phyloP scores from a whole-genome alignment of 2,888 invertebrate species.

The Drosophila formosana region DNA sequence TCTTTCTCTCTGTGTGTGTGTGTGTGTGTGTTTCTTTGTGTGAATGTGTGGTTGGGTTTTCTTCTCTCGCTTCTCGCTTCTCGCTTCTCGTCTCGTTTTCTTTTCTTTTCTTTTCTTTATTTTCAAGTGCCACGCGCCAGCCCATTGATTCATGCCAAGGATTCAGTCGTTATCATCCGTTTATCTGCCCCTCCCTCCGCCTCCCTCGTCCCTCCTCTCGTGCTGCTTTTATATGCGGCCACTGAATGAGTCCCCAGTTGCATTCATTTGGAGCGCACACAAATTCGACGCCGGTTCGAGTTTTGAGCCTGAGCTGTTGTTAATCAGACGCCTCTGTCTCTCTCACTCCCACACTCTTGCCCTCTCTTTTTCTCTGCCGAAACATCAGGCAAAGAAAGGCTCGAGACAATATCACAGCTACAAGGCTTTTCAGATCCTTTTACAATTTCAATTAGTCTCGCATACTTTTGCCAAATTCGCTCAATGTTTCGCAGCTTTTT shows the following conservation, averaged over 20 bases:
- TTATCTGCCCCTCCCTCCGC: slow-evolving; percentile 21
- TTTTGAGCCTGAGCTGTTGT: slow-evolving; percentile 22
- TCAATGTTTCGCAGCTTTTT: background rate
- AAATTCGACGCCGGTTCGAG: slow-evolving; percentile 29
- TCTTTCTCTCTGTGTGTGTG: background rate
- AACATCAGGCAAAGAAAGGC: background rate
- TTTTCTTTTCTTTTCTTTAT: slow-evolving; percentile 6
- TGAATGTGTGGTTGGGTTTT: slow-evolving; percentile 18
- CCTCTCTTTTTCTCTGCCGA: background rate
- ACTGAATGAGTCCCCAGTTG: slow-evolving; percentile 65
- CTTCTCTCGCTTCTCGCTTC: slow-evolving; percentile 3
- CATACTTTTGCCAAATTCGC: background rate
- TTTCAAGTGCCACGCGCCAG: slow-evolving; percentile 44
- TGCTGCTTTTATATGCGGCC: slow-evolving; percentile 45
- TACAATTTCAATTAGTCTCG: slow-evolving; percentile 1
- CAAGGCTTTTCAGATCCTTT: background rate
- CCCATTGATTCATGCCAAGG: slow-evolving; percentile 57
- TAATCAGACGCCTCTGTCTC: slow-evolving; percentile 20
- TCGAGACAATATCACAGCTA: background rate
- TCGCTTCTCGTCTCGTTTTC: background rate
- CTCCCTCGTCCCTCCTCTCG: slow-evolving; percentile 7
- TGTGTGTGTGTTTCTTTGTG: slow-evolving; percentile 10
- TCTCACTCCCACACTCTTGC: background rate
- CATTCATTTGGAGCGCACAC: slow-evolving; percentile 51
- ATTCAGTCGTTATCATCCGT: slow-evolving; percentile 53